Evolutionary conservation across 2,113 vertebrate genomes (phyloP).

Genomic region (Lepus europaeus): DNA sequence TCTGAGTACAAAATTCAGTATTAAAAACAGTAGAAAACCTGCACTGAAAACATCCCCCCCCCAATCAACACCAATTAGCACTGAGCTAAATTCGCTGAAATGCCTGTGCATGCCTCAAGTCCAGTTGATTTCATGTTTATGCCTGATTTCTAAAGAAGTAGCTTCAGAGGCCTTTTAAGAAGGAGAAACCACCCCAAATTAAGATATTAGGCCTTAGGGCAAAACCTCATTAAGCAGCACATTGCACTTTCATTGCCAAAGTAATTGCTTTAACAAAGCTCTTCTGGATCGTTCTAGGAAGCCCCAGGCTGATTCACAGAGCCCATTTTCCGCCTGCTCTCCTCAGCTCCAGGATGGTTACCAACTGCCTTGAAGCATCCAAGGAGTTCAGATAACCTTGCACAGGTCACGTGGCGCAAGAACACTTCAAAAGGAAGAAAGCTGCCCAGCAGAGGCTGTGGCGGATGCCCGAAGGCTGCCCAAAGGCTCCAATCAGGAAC

Average conservation of each 20-base stretch:
- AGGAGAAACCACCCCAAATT: background rate
- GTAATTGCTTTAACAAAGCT: background rate
- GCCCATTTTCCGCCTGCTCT: background rate
- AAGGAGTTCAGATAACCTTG: background rate
- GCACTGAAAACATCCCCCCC: background rate
- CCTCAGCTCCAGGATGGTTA: background rate
- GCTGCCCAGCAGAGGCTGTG: background rate
- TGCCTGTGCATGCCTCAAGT: background rate
- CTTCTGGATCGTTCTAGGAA: background rate
- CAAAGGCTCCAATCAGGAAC: background rate
- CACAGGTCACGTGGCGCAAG: background rate
- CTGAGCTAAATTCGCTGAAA: background rate
- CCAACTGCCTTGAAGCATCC: background rate
- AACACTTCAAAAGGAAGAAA: background rate
- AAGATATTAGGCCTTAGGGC: background rate
- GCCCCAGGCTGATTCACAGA: background rate
- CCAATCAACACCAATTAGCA: background rate
- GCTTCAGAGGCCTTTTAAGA: background rate
- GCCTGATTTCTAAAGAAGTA: background rate
- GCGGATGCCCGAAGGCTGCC: background rate
- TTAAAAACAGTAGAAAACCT: constrained; percentile 1
- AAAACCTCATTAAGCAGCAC: background rate
- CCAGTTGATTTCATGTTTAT: background rate
- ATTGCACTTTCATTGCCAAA: background rate
- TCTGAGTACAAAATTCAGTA: background rate